Evolutionary conservation across 2,888 invertebrate species (phyloP).

Genomic region (Sinotaia quadrata): DNA sequence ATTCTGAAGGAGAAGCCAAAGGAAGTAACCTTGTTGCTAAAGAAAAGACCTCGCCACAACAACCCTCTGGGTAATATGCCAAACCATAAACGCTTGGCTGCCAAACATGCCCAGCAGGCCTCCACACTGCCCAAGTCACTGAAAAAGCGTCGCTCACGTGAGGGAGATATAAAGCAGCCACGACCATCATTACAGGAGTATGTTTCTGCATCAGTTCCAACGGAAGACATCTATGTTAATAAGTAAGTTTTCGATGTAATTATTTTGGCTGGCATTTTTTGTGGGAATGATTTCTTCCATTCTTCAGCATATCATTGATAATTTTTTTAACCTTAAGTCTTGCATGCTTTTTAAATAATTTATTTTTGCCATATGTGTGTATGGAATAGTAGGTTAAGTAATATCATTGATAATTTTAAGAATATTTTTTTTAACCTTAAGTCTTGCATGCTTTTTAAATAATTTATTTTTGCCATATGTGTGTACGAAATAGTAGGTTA

Average conservation of each 20-base stretch:
- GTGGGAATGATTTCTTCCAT: not conserved
- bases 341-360: too few species aligned
- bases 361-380: too few species aligned
- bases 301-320: too few species aligned
- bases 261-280: not conserved
- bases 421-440: too few species aligned
- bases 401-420: too few species aligned
- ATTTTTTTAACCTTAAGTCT: too few species aligned
- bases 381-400: too few species aligned
- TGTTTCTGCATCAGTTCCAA: constrained; percentile 45
- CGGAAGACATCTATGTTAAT: constrained; percentile 53
- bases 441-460: too few species aligned
- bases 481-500: too few species aligned
- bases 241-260: constrained; percentile 52
- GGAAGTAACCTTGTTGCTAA: constrained; percentile 86
- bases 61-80: constrained; percentile 81
- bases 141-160: constrained; percentile 58
- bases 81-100: constrained; percentile 55
- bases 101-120: constrained; percentile 46
- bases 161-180: constrained; percentile 54
- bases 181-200: constrained; percentile 62
- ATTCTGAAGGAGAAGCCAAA: constrained; percentile 82
- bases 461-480: too few species aligned
- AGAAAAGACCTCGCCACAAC: constrained; percentile 84
- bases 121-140: constrained; percentile 62